Base-by-base conservation (phyloP, 1,140 invertebrate species). In the Whitmania pigra region DNA sequence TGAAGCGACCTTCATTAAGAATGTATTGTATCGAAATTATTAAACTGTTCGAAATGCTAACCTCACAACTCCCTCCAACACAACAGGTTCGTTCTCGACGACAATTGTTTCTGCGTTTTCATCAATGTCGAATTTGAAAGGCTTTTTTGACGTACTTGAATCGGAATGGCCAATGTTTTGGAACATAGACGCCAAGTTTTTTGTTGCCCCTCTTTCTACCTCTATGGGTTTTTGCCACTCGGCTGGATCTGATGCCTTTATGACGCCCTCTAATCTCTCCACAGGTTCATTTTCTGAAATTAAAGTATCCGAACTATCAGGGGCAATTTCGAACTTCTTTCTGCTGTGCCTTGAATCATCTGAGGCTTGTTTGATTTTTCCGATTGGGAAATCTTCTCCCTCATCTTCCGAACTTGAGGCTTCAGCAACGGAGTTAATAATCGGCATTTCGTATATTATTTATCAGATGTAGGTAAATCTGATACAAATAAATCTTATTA, bases 181-280 rank as follows among this genome's bases (percentile, higher is more conserved):
- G 25, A 70, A 70, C 31, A 43, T 43, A 1, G 40, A 27, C 11
- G 69, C 69, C 40, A 70, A n/a, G n/a, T 70, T 70, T 49, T 70
- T 70, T 27, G 69, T 49, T 25, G 31, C 31, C 6, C 69, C 69
- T 25, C 49, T 70, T 22, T 70, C 69, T 18, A 70, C 31, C 40
- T 70, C 69, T 9, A 70, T 70, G 18, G 69, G 69, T 53, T 70
- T 70, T 49, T 70, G 69, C 69, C 69, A 70, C 22, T 70, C 69
- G 6, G 31, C 69, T 5, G 69, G 69, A 53, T 70, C 69, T 17
- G 31, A 36, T 25, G 69, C 18, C n/a, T 49, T 43, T 17, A 70
- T 27, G 22, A 70, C 69, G 40, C 69, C 69, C 29, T 70, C 69
- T 9, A 70, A 49, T 29, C 53, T 20, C 53, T 70, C 69, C 5